Evolutionary conservation across 2,888 invertebrate genomes (phyloP), one percentile per base, ranked within the genome.

Genomic region (Amphipyra tragopoginis): DNA sequence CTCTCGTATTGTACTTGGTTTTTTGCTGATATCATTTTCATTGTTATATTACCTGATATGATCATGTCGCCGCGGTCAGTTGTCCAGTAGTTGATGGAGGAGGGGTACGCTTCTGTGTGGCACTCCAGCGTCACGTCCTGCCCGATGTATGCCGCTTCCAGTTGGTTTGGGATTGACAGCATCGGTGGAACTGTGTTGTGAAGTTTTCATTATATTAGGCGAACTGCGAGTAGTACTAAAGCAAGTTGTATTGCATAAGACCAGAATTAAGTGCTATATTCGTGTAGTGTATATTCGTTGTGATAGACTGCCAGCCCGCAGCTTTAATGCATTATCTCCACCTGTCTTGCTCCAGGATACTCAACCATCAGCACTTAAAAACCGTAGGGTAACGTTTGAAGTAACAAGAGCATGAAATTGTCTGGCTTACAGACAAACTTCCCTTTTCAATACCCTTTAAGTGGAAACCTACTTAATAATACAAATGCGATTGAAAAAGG

Each of bases 71-170:
- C 98, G 63, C 97, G 96, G 82, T 98, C 98, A 7, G 97, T 98
- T 39, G 98, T 98, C 98, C 98, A 98, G 90, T 98, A 98, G 95
- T 98, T 98, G 89, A 98, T 98, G 55, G 98, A 98, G 71, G 97
- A 97, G 38, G 98, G 98, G 90, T 97, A 98, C 44, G 98, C 98
- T 90, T 98, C 98, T 0, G 98, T 98, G 90, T 98, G 97, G 88
- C 98, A 98, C 91, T 98, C 98, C 72, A 98, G 93, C 44, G 97
- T 96, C 64, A 98, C 98, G 87, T 98, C 97, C 91, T 98, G 98
- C 6, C 98, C 98, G 71, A 98, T 92, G 90, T 98, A 98, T 62
- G 98, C 98, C 44, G 97, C 98, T 90, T 98, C 98, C 88, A 98
- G 95, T 93, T 98, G 98, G 93, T 98, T 98, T 53, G 98, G 98